Evolutionary conservation across 2,888 invertebrate genomes (phyloP).

Genomic region (Drosophila stalkeri): DNA sequence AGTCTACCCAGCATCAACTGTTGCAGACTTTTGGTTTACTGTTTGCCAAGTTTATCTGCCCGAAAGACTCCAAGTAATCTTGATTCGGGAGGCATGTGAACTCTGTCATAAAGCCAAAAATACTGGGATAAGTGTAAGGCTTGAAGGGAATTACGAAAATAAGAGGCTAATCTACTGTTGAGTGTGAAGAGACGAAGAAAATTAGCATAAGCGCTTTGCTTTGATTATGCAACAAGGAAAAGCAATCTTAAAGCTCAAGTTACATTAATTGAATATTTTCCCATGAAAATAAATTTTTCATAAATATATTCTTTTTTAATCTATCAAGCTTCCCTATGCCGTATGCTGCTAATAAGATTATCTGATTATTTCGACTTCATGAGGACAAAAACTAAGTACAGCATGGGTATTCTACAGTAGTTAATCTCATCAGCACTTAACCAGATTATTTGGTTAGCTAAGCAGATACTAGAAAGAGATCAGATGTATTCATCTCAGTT

Average conservation of each 20-base stretch:
- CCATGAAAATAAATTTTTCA: no score
- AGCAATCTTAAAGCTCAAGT: background rate
- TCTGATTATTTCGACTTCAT: background rate
- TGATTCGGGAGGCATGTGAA: background rate
- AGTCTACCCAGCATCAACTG: constrained; percentile 9
- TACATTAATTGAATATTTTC: background rate
- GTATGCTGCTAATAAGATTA: background rate
- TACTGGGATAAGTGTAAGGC: background rate
- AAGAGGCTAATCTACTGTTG: background rate
- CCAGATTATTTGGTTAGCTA: no score
- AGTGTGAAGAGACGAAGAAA: background rate
- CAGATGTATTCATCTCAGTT: no score
- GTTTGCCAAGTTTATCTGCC: constrained; percentile 1
- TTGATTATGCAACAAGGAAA: background rate
- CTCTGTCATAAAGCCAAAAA: background rate
- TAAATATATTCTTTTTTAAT: no score
- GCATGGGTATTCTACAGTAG: no score
- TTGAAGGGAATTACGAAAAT: background rate
- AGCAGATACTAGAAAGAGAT: no score
- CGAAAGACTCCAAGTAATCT: background rate
- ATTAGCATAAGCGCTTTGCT: background rate
- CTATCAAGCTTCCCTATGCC: background rate
- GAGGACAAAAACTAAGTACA: background rate
- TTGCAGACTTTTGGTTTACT: constrained; percentile 8
- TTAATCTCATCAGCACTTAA: no score